Base-by-base conservation (phyloP, 2,797 vertebrate species). In the Clamator glandarius region DNA sequence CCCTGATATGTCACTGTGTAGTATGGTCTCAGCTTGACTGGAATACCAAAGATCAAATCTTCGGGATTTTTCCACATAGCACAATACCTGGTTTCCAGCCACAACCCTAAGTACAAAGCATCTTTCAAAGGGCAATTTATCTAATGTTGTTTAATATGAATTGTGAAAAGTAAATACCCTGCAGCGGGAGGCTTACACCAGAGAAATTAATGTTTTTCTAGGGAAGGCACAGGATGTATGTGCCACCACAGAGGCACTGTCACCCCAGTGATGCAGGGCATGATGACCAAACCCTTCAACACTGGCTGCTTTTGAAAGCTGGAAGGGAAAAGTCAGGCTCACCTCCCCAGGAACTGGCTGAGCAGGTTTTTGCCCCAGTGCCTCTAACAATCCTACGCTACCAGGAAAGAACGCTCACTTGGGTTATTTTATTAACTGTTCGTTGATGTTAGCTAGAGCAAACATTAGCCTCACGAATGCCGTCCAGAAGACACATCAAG, bases 281-380 rank as follows among this genome's bases (percentile, higher is more conserved):
- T 0, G 11, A 23, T 6, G 24, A 68, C 78, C 1, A 1, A 85
- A 59, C 20, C n/a, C 51, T 75, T 68, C 48, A 59, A 0, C 0
- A 4, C 20, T 67, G 31, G 31, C n/a, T 92, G n/a, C n/a, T 72
- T 95, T 87, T 58, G 20, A 36, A 90, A 72, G 36, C 12, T 4
- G 3, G n/a, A 72, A 87, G n/a, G 28, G 19, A 89, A 85, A 23
- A 85, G 54, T 17, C 50, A 77, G 82, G 26, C 31, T 79, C 61
- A 62, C 12, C 64, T 63, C 20, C 21, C 5, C 19, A 23, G n/a
- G 63, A 91, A 89, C 94, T 31, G 51, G 79, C n/a, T 78, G 55
- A 88, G 75, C 90, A 84, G 72, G 89, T 86, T 92, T 89, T 63
- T 85, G 46, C 44, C 41, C 10, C 46, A 36, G 9, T 16, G 15